Evolutionary conservation across 2,888 invertebrate species (phyloP), one percentile per base, ranked within the genome.

Genomic region (Andrena flavipes): DNA sequence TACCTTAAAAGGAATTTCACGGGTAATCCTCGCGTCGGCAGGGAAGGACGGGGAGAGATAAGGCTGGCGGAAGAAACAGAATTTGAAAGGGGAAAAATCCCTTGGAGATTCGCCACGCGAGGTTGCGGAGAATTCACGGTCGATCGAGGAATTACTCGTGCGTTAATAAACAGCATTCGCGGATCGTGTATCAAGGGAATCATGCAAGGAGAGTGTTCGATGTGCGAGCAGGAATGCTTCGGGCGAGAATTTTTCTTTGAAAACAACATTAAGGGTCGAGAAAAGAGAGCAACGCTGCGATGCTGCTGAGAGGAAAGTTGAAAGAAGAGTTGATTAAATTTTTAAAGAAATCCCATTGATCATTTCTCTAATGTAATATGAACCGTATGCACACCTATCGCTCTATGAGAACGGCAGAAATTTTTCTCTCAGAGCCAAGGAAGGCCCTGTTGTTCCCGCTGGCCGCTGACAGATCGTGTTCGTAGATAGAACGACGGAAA

Each of bases 1-100:
- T 83, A 81, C 69, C 80, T 62, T 75, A 80, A 79, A 81, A 81
- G 79, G 80, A 81, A 81, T 81, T 79, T 80, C 64, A 54, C 51
- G 35, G 54, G 67, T 82, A 82, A 82, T 80, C 75, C 80, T 71
- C 62, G 72, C 71, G 70, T 59, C 80, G 49, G 74, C 65, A 26
- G 33, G 67, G 10, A n/a, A n/a, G 30, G 26, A 59, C 42, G 48
- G 30, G 51, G 42, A 51, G 71, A 63, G 67, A 73, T 75, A 67
- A 82, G 59, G 16, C 33, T 7, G 33, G 8, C 54, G 30, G 63
- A 72, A 68, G 76, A 80, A 78, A 80, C 56, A 67, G 80, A 80
- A 82, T 71, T 71, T 23, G 51, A 63, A 80, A 71, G 71, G 71
- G 82, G 59, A 69, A 69, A 82, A 64, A 67, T 72, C 67, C 67